Base-by-base conservation (phyloP, 2,797 vertebrate genomes). In the Ctenopoma kingsleyae region DNA sequence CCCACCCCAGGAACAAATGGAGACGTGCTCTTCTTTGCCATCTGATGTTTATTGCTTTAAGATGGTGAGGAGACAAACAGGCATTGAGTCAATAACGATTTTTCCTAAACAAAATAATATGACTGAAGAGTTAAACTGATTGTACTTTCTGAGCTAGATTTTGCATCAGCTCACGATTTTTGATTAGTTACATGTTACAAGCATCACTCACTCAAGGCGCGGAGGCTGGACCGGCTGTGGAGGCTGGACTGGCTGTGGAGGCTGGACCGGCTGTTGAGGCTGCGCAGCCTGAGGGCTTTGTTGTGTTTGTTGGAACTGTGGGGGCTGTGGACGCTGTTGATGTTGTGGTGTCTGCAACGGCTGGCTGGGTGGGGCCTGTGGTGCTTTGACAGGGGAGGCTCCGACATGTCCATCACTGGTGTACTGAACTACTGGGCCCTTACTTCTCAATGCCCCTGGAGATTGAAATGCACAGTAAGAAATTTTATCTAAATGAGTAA, bases 1-100 rank as follows among this genome's bases (percentile, higher is more conserved):
- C 91, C 92, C 4, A 91, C 82, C 2, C 90, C 93, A 75, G 82
- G 93, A 81, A 85, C 1, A 91, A 96, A 90, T 48, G 96, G 95
- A n/a, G 97, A 96, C 0, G 98, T 99, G 77, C 97, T 99, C 84
- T 99, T 99, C 91, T 98, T 99, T 44, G 97, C 97, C 91, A 99
- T 96, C 80, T 99, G 97, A 83, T 96, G 96, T 78, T 96, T 97
- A 51, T 70, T 86, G 67, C 89, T 90, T 68, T 3, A 83, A 68
- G 43, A 86, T 11, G 67, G 86, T 71, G 1, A 51, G 48, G 5
- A 54, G 4, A 49, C 4, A 74, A 27, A 71, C 2, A 76, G 13
- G 51, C 6, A 60, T 40, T 53, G 12, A 56, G 20, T 46, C 23
- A 59, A 20, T 44, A 41, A 25, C 3, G 23, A 3, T 49, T 20